Evolutionary conservation across 1,140 invertebrate genomes (phyloP).

Genomic region (Penaeus vannamei): DNA sequence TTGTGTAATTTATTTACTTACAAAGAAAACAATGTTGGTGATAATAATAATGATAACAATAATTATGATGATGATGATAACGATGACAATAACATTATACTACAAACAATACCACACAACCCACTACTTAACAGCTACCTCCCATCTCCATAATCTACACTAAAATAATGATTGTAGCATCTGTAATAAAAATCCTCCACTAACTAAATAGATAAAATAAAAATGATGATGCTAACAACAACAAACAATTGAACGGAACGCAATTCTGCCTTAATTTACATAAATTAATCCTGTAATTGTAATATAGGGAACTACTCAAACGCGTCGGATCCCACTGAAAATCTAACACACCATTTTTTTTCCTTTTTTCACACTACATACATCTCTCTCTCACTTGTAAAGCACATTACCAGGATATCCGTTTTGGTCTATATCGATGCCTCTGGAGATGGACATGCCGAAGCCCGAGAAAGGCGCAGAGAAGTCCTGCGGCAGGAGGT

Average conservation of each 20-base stretch:
- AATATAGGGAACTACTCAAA: too few relatives aligned
- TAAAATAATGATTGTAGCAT: constrained; percentile 20
- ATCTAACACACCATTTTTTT: too few relatives aligned
- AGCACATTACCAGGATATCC: constrained; percentile 70
- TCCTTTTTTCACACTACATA: too few relatives aligned
- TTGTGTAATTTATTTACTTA: too few relatives aligned
- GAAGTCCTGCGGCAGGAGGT: constrained; percentile 45
- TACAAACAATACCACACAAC: too few relatives aligned
- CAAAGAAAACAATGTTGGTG: neutral
- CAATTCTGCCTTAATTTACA: too few relatives aligned
- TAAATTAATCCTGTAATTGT: too few relatives aligned
- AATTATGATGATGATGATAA: neutral
- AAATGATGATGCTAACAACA: constrained; percentile 66
- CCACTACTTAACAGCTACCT: too few relatives aligned
- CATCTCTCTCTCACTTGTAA: too few relatives aligned
- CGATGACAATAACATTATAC: constrained; percentile 53
- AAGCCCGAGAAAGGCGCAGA: constrained; percentile 67
- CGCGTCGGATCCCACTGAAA: too few relatives aligned
- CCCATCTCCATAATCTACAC: neutral
- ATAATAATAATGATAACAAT: neutral
- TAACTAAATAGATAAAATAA: neutral
- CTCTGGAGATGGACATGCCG: constrained; percentile 69
- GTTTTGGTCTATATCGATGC: constrained; percentile 71
- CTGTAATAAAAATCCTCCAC: too few relatives aligned
- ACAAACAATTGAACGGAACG: neutral